These are phyloP conservation scores for Noctua pronuba DNA, from an alignment of 2,888 invertebrate species.

Conservation along the genomic window DNA sequence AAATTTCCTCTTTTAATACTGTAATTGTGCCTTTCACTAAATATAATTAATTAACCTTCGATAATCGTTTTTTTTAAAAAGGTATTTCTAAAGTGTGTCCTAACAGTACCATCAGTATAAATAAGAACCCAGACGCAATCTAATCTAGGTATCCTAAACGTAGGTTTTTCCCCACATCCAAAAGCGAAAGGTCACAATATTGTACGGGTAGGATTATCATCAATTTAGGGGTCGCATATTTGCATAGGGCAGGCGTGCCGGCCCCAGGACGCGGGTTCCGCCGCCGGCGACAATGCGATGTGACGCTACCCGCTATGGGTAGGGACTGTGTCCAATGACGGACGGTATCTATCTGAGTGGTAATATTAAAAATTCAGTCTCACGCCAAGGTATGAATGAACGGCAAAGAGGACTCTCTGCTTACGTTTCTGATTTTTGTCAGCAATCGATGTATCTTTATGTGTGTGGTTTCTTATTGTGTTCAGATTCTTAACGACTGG, in stretches of 20 bases:
- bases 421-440: no score
- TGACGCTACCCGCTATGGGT: slow-evolving; percentile 79
- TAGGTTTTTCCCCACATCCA: slow-evolving; percentile 42
- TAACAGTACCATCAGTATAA: background rate
- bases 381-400: no score
- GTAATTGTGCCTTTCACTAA: no score
- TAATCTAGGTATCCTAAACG: slow-evolving; percentile 23
- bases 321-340: slow-evolving; percentile 68
- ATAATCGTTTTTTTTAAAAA: no score
- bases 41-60: no score
- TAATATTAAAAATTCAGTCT: no score
- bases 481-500: no score
- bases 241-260: slow-evolving; percentile 86
- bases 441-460: no score
- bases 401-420: no score
- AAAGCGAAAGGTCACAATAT: slow-evolving; percentile 67
- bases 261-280: slow-evolving; percentile 72
- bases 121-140: background rate
- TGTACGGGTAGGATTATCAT: slow-evolving; percentile 73
- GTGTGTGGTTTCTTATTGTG: no score
- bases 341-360: slow-evolving; percentile 26
- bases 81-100: no score
- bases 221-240: slow-evolving; percentile 84
- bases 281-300: slow-evolving; percentile 75
- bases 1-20: no score